Evolutionary conservation across 2,888 invertebrate species (phyloP), one percentile per base, ranked within the genome.

Genomic region (Chorisops tibialis): DNA sequence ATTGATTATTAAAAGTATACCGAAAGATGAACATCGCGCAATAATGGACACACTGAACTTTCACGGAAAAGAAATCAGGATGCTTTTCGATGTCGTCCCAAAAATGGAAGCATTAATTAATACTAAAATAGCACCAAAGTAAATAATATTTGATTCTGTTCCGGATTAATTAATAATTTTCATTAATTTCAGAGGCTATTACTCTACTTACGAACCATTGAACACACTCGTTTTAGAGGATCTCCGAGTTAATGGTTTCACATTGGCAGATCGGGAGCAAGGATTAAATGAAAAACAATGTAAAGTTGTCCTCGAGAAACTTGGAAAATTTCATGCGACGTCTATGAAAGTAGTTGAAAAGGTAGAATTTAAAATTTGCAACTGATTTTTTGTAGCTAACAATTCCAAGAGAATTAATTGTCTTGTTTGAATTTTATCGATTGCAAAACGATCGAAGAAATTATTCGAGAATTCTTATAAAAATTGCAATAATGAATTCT

Each of bases 271-370:
- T 48, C 76, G 83, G 12, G 76, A 79, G 59, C 62, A 71, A 22
- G 83, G 84, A 2, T 73, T 85, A 24, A 82, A 84, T 70, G 73
- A 80, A 65, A 70, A 73, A 1, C 84, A 84, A 67, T 78, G 79
- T 62, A 69, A 76, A 30, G 61, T 81, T 48, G 79, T 82, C 0
- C 68, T 84, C 3, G 75, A 77, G 58, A 80, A 80, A 66, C 70
- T 84, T 66, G 84, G 80, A 0, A 78, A 74, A 62, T 78, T 82
- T 66, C 84, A 84, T 67, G 83, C 81, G 1, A 75, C 79, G n/a
- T 83, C 83, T 0, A 79, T 83, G 61, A 78, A 81, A 24, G 68
- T 83, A 51, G 78, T 76, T 54, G 79, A 82, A 68, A 81, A 80
- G 77, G 83, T 71, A 66, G 12, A 6, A 30, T n/a, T n/a, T n/a